Conservation (phyloP, 2,113 vertebrate species). For the Eulacestoma nigropectus region DNA sequence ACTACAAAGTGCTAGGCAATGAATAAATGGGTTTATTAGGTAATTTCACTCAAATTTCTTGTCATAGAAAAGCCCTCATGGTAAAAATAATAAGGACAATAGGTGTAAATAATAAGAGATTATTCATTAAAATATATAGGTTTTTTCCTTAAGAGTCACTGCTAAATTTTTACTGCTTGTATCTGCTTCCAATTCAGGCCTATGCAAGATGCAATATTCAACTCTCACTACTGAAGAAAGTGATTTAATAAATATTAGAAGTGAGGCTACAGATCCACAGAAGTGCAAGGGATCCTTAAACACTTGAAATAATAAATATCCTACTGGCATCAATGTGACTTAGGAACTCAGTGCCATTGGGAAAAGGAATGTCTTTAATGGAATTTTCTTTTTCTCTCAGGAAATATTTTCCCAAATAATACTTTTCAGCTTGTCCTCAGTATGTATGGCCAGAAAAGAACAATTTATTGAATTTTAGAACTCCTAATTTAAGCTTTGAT, state of each 20-base stretch:
- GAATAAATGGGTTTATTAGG: neutral
- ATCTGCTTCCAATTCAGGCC: neutral
- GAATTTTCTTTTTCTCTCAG: neutral
- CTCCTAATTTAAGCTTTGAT: neutral
- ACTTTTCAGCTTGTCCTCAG: neutral
- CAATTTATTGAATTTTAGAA: neutral
- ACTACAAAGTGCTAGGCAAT: neutral
- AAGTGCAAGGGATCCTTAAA: neutral
- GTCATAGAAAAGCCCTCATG: neutral
- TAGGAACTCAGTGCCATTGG: neutral
- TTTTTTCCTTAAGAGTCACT: neutral
- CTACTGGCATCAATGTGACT: neutral
- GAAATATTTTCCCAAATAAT: neutral
- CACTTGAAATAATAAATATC: neutral
- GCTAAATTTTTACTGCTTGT: neutral
- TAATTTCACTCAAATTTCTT: neutral
- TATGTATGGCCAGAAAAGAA: neutral
- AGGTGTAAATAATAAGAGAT: neutral
- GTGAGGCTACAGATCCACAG: neutral
- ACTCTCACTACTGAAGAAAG: neutral
- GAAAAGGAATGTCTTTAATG: neutral
- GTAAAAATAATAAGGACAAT: neutral
- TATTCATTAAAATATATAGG: neutral
- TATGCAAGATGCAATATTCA: neutral
- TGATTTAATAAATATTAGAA: neutral